A percentile compares a stretch with the other conserved stretches of the same genome.
Conservation (phyloP, 2,113 vertebrate genomes). For the Arizona elegans region DNA sequence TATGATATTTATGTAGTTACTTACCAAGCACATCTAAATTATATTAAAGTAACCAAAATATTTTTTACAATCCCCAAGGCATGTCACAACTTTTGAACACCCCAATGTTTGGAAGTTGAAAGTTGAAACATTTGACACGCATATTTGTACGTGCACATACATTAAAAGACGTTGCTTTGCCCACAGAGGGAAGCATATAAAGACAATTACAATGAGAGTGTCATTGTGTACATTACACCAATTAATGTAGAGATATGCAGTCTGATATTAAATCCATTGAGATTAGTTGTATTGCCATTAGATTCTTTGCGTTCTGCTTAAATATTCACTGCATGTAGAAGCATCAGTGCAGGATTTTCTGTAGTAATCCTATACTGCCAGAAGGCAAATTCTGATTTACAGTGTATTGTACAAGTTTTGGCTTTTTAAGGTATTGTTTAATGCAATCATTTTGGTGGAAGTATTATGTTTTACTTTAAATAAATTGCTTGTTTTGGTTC, state of each 20-base stretch:
- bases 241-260: background rate
- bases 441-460: background rate
- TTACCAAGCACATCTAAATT: too few relatives aligned
- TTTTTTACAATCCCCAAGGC: too few relatives aligned
- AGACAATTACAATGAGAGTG: background rate
- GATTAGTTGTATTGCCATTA: background rate
- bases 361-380: background rate
- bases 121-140: too few relatives aligned
- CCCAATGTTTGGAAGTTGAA: too few relatives aligned
- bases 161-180: background rate
- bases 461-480: background rate
- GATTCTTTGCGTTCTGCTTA: background rate
- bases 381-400: background rate
- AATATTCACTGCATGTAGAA: background rate
- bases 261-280: background rate
- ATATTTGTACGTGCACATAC: background rate
- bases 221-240: background rate
- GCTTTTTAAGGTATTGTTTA: background rate
- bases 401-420: background rate
- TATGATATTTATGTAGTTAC: too few relatives aligned
- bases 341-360: background rate
- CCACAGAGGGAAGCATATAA: background rate
- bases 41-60: too few relatives aligned
- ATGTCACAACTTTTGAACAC: too few relatives aligned
- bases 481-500: conserved; percentile 51